Evolutionary conservation across 2,888 invertebrate species (phyloP), one percentile per base, ranked within the genome.

Genomic region (Nysson spinosus): DNA sequence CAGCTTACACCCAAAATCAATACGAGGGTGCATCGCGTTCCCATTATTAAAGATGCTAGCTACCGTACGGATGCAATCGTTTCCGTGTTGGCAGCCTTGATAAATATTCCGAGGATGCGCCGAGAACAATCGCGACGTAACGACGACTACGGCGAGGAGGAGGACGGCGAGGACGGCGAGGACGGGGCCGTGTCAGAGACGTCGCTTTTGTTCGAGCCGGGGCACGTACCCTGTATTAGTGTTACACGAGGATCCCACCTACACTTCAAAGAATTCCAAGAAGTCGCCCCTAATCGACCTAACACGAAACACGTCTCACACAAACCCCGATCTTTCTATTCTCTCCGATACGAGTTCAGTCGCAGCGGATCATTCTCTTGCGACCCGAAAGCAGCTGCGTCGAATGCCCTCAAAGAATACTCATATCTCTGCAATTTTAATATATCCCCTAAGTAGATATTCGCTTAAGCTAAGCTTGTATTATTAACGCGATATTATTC

Each of bases 1-100:
- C 65, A 35, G 54, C 73, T 74, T 72, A 34, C 50, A 37, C 51
- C 64, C 65, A 63, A 75, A 75, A 75, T 75, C 75, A 70, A 75
- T 75, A 75, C 70, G 65, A 34, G 14, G 65, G 55, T 66, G 69
- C 60, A 69, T 69, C 69, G 65, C 50, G 47, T 55, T 70, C 46
- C 64, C 60, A 55, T 74, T 74, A 74, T 72, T 69, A 74, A 74
- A 74, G 73, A 74, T 60, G 51, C 64, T 64, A 34, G 43, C 35
- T 32, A 42, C 35, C 47, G 35, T 34, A 26, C 34, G 52, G 40
- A 55, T 44, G 40, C 60, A 46, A 58, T 47, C 49, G 66, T 57
- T 37, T 22, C 35, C 32, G 44, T 39, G 14, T 16, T 66, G 22
- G 22, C 49, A 43, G 34, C 60, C 16, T 68, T 73, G 70, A 73